Evolutionary conservation across 2,888 invertebrate genomes (phyloP).

Genomic region (Trissonchulus latispiculum): DNA sequence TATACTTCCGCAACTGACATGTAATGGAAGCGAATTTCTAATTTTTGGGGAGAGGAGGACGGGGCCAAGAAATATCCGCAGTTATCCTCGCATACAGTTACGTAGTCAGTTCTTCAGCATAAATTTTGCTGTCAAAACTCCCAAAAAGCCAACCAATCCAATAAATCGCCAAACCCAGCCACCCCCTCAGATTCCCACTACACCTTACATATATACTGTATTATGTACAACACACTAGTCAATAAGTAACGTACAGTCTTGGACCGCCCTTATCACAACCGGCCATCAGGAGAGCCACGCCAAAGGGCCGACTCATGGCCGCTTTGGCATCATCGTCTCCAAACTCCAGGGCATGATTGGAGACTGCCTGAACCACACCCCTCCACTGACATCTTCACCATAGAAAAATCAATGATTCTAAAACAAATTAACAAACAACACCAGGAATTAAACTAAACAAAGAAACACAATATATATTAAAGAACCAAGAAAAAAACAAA

Average conservation of each 20-base stretch:
- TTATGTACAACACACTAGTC: too few relatives aligned
- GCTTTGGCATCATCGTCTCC: conserved; percentile 90
- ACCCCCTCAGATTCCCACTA: background rate
- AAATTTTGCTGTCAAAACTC: too few relatives aligned
- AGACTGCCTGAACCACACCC: conserved; percentile 96
- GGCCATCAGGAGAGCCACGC: conserved; percentile 95
- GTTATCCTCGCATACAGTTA: too few relatives aligned
- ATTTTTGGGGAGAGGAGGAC: too few relatives aligned
- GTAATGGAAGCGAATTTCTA: too few relatives aligned
- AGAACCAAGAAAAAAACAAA: too few relatives aligned
- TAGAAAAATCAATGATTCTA: conserved; percentile 95
- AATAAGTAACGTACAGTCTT: conserved; percentile 63
- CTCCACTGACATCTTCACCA: conserved; percentile 91
- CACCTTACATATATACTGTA: background rate
- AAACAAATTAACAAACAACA: too few relatives aligned
- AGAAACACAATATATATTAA: too few relatives aligned
- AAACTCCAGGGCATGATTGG: conserved; percentile 96
- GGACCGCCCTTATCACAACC: conserved; percentile 76
- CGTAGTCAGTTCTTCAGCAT: too few relatives aligned
- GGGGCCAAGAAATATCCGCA: too few relatives aligned
- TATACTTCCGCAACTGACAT: too few relatives aligned
- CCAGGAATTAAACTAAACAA: too few relatives aligned
- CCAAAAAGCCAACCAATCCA: background rate
- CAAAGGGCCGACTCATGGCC: conserved; percentile 80
- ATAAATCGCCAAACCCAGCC: conserved; percentile 23